Percentiles rank a stretch among this genome's conserved stretches.
These are phyloP conservation scores for Spinus olivaceus DNA, from an alignment of 2,797 vertebrate species.

Conservation along the genomic window DNA sequence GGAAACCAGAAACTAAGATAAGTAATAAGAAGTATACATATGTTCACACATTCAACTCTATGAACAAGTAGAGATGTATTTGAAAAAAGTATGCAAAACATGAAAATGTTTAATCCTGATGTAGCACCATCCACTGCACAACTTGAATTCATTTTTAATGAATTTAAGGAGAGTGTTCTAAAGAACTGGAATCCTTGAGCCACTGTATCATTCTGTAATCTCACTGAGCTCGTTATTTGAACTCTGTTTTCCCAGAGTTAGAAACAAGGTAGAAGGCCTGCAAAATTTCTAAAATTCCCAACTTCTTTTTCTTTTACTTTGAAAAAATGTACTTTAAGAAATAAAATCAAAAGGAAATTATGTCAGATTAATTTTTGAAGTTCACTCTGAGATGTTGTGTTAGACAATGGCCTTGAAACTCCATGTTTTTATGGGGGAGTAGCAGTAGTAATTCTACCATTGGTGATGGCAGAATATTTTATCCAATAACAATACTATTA, in stretches of 20 bases:
- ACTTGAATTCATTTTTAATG: background rate
- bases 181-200: slow-evolving; percentile 31
- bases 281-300: slow-evolving; percentile 29
- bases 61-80: background rate
- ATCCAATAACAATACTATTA: slow-evolving; percentile 32
- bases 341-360: background rate
- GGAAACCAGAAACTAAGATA: background rate
- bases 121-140: background rate
- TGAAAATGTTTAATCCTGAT: background rate
- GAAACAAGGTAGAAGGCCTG: slow-evolving; percentile 1
- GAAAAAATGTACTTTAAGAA: slow-evolving; percentile 51
- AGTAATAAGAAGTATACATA: background rate
- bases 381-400: slow-evolving; percentile 46
- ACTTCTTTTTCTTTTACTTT: slow-evolving; percentile 33
- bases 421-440: slow-evolving; percentile 44
- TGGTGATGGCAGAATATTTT: slow-evolving; percentile 51
- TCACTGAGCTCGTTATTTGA: background rate
- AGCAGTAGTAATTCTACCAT: background rate
- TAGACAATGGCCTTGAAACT: slow-evolving; percentile 39
- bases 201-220: background rate
- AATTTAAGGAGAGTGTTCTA: background rate
- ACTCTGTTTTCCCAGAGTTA: slow-evolving; percentile 20
- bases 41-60: background rate
- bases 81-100: background rate
- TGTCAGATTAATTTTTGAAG: slow-evolving; percentile 28